Evolutionary conservation across 2,888 invertebrate genomes (phyloP).

Genomic region (Caenorhabditis becei): DNA sequence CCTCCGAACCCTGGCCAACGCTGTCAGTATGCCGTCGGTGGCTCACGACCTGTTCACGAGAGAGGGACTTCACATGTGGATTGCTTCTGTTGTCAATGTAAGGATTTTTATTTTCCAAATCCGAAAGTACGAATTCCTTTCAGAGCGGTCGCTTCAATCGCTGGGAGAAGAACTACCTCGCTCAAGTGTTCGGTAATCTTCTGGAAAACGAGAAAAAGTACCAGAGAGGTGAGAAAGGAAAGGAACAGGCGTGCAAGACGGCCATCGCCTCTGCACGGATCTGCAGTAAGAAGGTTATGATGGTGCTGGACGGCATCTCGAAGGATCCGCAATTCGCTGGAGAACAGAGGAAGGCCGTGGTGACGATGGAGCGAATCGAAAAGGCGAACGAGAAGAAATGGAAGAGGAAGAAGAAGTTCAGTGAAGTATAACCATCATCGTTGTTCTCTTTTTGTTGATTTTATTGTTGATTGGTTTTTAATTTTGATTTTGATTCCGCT

Average conservation of each 20-base stretch:
- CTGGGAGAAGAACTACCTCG: constrained; percentile 71
- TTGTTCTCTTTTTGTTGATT: constrained; percentile 46
- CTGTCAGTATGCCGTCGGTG: constrained; percentile 62
- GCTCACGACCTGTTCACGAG: constrained; percentile 65
- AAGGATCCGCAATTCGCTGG: constrained; percentile 38
- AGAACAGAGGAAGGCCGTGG: constrained; percentile 48
- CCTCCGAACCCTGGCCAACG: constrained; percentile 41
- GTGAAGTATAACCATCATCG: background rate
- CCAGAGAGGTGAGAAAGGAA: constrained; percentile 61
- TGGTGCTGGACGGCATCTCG: constrained; percentile 36
- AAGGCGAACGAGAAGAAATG: constrained; percentile 54
- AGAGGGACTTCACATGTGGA: constrained; percentile 69
- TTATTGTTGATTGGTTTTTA: constrained; percentile 45
- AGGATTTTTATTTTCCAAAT: background rate
- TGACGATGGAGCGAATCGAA: constrained; percentile 38
- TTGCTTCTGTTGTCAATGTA: constrained; percentile 63
- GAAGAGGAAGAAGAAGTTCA: constrained; percentile 59
- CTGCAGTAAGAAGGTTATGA: constrained; percentile 52
- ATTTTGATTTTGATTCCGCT: too few species aligned
- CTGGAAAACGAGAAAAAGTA: constrained; percentile 63
- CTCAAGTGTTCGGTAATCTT: constrained; percentile 62
- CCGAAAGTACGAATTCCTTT: too few species aligned
- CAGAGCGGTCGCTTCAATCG: constrained; percentile 63
- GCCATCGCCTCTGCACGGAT: constrained; percentile 42
- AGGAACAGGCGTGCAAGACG: constrained; percentile 32